phyloP scores from a whole-genome alignment of 2,113 vertebrate species.

The Taxidea taxus region DNA sequence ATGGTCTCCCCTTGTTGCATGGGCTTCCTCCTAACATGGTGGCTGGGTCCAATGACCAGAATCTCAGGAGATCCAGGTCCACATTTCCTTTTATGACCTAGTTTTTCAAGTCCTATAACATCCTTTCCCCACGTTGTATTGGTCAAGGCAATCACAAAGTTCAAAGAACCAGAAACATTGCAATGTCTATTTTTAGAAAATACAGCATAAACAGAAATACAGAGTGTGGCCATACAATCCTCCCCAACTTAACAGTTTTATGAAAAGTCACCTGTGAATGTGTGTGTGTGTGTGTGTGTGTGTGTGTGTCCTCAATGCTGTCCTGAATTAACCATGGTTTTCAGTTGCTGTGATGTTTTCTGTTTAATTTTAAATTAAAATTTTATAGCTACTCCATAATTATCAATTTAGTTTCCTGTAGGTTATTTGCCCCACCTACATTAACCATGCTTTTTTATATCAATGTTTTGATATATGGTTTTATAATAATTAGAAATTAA shows the following conservation, averaged over 20 bases:
- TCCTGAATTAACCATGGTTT: neutral
- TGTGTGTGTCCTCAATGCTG: neutral
- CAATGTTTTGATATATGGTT: neutral
- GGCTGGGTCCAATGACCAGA: neutral
- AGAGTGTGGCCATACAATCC: neutral
- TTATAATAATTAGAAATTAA: constrained; percentile 16
- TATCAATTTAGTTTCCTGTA: neutral
- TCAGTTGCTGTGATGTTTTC: neutral
- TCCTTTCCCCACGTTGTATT: neutral
- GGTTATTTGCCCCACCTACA: neutral
- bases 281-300: neutral
- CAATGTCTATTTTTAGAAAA: neutral
- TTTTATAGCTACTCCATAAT: constrained; percentile 6
- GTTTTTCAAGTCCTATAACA: neutral
- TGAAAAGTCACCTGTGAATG: neutral
- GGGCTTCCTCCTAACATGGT: neutral
- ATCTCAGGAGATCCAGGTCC: neutral
- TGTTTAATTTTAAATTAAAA: neutral
- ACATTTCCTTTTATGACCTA: neutral
- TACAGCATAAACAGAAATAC: neutral
- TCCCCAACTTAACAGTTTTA: neutral
- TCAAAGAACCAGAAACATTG: neutral
- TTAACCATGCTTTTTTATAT: neutral
- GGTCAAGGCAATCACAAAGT: neutral
- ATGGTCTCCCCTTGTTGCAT: neutral